Percentiles rank a stretch among this genome's conserved stretches.
phyloP scores from a whole-genome alignment of 2,888 invertebrate species.

The Drosophila conformis region DNA sequence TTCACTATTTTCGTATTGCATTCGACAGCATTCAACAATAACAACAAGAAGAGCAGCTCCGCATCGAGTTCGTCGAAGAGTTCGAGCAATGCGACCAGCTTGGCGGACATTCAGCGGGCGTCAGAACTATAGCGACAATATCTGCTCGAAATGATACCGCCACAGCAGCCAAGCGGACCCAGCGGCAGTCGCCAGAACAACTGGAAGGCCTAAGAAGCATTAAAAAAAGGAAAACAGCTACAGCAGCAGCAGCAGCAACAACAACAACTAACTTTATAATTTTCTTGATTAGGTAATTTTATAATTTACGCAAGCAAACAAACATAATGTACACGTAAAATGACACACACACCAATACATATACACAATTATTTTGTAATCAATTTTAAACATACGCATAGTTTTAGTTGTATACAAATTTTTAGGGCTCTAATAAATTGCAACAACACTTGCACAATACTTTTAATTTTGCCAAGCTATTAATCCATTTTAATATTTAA shows the following conservation, averaged over 20 bases:
- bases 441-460: conserved; percentile 58
- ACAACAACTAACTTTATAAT: conserved; percentile 59
- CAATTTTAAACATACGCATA: conserved; percentile 66
- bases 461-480: conserved; percentile 48
- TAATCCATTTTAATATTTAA: conserved; percentile 19
- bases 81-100: conserved; percentile 80
- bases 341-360: conserved; percentile 41
- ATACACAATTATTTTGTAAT: conserved; percentile 69
- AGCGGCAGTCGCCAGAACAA: conserved; percentile 85
- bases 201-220: conserved; percentile 83
- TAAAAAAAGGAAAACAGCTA: conserved; percentile 2
- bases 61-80: conserved; percentile 81
- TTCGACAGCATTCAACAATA: conserved; percentile 74
- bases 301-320: conserved; percentile 63
- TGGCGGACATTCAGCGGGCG: conserved; percentile 93
- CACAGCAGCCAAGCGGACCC: conserved; percentile 83
- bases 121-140: conserved; percentile 97
- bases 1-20: background rate
- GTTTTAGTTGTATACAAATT: conserved; percentile 75
- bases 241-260: conserved; percentile 19
- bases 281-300: conserved; percentile 76
- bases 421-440: conserved; percentile 76
- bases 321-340: conserved; percentile 67
- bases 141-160: conserved; percentile 97
- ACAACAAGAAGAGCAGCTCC: conserved; percentile 81